Evolutionary conservation across 2,797 vertebrate genomes (phyloP).

Genomic region (Melanotaenia maccullochi): DNA sequence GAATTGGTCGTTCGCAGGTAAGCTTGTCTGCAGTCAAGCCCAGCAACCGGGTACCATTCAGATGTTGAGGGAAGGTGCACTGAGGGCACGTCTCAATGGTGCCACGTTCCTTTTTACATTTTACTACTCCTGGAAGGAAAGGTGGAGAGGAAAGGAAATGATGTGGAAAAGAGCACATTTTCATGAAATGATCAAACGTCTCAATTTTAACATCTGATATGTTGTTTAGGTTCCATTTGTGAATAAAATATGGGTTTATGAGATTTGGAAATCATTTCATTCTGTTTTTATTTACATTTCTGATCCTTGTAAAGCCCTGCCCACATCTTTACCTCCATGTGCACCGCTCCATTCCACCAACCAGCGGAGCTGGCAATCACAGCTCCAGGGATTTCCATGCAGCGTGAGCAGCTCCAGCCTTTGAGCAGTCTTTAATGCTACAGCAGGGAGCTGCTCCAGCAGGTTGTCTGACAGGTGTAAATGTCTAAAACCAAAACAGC

Average conservation of each 20-base stretch:
- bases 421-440: conserved; percentile 68
- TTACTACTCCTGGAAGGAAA: conserved; percentile 79
- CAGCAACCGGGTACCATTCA: conserved; percentile 78
- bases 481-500: conserved; percentile 68
- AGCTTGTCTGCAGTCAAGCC: conserved; percentile 69
- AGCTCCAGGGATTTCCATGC: conserved; percentile 85
- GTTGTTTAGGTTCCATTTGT: not conserved
- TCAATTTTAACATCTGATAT: too few relatives aligned
- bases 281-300: too few relatives aligned
- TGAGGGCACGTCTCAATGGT: conserved; percentile 75
- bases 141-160: not conserved
- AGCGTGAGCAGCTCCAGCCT: conserved; percentile 81
- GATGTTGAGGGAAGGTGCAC: conserved; percentile 78
- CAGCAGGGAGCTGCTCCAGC: conserved; percentile 76
- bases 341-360: conserved; percentile 81
- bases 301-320: too few relatives aligned
- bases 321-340: conserved; percentile 70
- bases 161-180: too few relatives aligned
- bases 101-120: conserved; percentile 84
- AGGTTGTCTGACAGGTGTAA: conserved; percentile 84
- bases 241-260: too few relatives aligned
- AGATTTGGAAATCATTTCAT: too few relatives aligned
- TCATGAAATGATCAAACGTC: not conserved
- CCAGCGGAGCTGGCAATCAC: conserved; percentile 85
- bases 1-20: conserved; percentile 74